Percentiles rank a stretch among this genome's conserved stretches.
phyloP scores from a whole-genome alignment of 2,797 vertebrate species.

The Malurus leucopterus region DNA sequence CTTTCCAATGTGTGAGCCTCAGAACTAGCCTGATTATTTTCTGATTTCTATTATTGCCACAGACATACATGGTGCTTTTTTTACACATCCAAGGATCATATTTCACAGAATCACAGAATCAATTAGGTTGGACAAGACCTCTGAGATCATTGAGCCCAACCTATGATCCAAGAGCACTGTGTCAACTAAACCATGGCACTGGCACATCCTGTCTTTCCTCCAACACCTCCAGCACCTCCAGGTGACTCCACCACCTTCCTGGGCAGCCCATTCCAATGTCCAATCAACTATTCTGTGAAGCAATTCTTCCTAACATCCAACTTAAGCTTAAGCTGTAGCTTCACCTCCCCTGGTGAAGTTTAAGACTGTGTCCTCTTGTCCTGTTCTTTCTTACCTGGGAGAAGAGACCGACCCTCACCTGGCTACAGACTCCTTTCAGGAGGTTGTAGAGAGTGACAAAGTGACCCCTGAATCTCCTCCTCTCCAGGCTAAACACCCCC shows the following conservation, averaged over 20 bases:
- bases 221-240: too few species aligned
- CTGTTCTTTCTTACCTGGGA: neutral
- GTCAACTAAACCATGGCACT: neutral
- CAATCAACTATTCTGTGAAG: neutral
- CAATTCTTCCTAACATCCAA: neutral
- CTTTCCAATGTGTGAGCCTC: neutral
- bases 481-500: neutral
- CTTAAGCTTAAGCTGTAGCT: neutral
- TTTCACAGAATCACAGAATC: neutral
- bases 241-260: neutral
- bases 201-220: neutral
- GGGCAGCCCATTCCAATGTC: neutral
- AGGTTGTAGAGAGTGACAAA: rapidly evolving
- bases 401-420: neutral
- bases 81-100: neutral
- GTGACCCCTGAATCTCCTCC: too few species aligned
- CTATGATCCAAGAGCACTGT: neutral
- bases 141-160: neutral
- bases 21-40: neutral
- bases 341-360: neutral
- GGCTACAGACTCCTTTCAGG: neutral
- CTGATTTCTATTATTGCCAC: neutral
- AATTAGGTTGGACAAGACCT: neutral
- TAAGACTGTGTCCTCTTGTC: neutral
- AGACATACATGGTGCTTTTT: neutral